These are phyloP conservation scores for Potamilus streckersoni DNA, from an alignment of 1,140 invertebrate species.

Conservation along the genomic window DNA sequence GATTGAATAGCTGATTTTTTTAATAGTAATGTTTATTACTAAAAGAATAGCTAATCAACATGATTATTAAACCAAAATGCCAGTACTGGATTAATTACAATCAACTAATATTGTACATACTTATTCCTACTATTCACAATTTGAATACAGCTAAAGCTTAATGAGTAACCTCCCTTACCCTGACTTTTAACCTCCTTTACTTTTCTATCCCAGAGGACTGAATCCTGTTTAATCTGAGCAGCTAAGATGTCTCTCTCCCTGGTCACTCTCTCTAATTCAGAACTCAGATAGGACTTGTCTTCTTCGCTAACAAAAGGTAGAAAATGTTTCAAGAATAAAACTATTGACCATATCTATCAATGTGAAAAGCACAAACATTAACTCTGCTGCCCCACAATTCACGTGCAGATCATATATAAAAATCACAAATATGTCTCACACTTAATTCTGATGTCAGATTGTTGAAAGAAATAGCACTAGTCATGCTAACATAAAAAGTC, in stretches of 20 bases:
- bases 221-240: constrained; percentile 48
- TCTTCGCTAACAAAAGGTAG: constrained; percentile 1
- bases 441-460: no score
- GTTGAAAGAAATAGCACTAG: no score
- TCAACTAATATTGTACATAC: no score
- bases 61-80: no score
- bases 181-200: constrained; percentile 27
- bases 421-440: no score
- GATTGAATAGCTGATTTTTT: no score
- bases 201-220: constrained; percentile 39
- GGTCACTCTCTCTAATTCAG: constrained; percentile 46
- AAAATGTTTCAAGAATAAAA: not conserved
- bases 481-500: no score
- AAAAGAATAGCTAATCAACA: no score
- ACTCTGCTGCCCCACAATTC: no score
- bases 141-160: not conserved
- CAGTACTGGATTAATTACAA: no score
- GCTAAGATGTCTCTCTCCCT: constrained; percentile 49
- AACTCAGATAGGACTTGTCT: constrained; percentile 25
- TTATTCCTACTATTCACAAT: not conserved
- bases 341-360: not conserved
- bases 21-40: no score
- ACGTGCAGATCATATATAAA: no score
- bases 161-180: constrained; percentile 31
- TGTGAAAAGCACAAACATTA: not conserved